phyloP scores from a whole-genome alignment of 2,888 invertebrate species.

The Drosophila kokeensis region DNA sequence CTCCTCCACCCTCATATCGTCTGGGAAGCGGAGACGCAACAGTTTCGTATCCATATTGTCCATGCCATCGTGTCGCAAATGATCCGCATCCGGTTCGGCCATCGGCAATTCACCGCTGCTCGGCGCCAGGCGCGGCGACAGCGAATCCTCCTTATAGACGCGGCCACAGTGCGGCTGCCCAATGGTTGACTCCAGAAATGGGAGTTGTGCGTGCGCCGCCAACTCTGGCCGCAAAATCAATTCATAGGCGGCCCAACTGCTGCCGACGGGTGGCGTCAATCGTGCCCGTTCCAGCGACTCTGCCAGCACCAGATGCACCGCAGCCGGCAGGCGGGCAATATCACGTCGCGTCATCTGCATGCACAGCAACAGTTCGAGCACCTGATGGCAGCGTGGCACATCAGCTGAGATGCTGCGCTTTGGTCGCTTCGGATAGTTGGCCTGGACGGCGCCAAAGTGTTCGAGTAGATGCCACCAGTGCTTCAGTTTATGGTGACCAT shows the following conservation, averaged over 20 bases:
- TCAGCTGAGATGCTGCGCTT: conserved; percentile 80
- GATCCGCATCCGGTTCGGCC: conserved; percentile 66
- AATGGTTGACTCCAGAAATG: conserved; percentile 49
- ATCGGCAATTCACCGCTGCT: conserved; percentile 77
- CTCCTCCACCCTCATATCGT: conserved; percentile 91
- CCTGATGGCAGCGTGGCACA: conserved; percentile 80
- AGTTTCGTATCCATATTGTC: conserved; percentile 88
- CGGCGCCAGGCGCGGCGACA: conserved; percentile 82
- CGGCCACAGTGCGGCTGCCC: conserved; percentile 49
- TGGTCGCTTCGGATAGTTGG: conserved; percentile 67
- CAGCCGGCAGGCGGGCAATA: conserved; percentile 89
- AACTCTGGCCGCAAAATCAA: conserved; percentile 90
- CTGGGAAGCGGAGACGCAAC: conserved; percentile 88
- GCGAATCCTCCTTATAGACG: conserved; percentile 83
- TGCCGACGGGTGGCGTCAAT: conserved; percentile 89
- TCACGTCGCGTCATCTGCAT: conserved; percentile 87
- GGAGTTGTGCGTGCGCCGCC: conserved; percentile 86
- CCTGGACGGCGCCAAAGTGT: conserved; percentile 75
- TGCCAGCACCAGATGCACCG: conserved; percentile 89
- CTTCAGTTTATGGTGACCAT: conserved; percentile 80
- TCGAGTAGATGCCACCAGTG: conserved; percentile 83
- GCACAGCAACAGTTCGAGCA: conserved; percentile 83
- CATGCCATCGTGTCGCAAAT: conserved; percentile 86
- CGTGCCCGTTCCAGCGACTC: conserved; percentile 90
- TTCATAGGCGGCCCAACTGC: conserved; percentile 89